Evolutionary conservation across 1,140 invertebrate genomes (phyloP).

Genomic region (Probaryconus sp.): DNA sequence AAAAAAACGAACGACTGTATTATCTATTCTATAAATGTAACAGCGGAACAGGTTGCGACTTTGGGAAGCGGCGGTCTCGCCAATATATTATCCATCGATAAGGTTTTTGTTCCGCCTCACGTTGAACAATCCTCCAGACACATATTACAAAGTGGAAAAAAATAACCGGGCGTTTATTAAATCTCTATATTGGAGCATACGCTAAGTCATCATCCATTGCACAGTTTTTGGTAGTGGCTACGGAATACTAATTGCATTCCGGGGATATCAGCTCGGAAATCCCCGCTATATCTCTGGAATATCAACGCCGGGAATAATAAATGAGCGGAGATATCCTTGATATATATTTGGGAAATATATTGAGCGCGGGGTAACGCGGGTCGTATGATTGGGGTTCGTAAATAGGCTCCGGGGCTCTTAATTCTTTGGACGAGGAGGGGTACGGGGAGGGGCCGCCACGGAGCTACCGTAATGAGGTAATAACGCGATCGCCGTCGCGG

Average conservation of each 20-base stretch:
- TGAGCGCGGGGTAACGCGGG: slow-evolving; percentile 37
- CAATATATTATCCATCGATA: too few relatives aligned
- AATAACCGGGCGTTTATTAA: slow-evolving; percentile 53
- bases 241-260: slow-evolving; percentile 56
- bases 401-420: slow-evolving; percentile 10
- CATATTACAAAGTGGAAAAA: too few relatives aligned
- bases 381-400: slow-evolving; percentile 35
- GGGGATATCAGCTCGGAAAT: slow-evolving; percentile 51
- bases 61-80: too few relatives aligned
- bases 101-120: too few relatives aligned
- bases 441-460: too few relatives aligned
- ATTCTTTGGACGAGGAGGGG: too few relatives aligned
- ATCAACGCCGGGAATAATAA: slow-evolving; percentile 54
- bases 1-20: too few relatives aligned
- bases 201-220: slow-evolving; percentile 44
- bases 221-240: slow-evolving; percentile 37
- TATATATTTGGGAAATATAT: slow-evolving; percentile 48
- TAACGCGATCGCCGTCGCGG: too few relatives aligned
- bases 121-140: too few relatives aligned
- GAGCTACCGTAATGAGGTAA: too few relatives aligned
- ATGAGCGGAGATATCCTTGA: slow-evolving; percentile 47
- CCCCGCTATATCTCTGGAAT: slow-evolving; percentile 41
- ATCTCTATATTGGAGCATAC: slow-evolving; percentile 56
- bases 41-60: too few relatives aligned
- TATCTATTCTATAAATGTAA: too few relatives aligned